These are phyloP conservation scores for Plectus sambesii DNA, from an alignment of 1,140 invertebrate species.

Conservation along the genomic window DNA sequence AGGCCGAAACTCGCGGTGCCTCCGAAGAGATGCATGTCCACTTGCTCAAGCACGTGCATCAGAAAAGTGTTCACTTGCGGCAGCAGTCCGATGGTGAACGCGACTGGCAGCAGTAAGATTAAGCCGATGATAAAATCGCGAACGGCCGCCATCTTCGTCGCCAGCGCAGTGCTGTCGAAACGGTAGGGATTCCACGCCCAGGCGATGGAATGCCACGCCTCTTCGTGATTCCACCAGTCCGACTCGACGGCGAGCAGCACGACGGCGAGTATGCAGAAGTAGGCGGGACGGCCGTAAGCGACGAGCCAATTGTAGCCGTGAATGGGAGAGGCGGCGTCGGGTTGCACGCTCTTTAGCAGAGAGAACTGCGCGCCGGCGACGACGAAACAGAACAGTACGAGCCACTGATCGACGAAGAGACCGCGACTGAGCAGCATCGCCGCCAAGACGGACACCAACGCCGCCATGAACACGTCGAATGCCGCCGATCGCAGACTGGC, in stretches of 20 bases:
- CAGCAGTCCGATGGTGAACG: constrained; percentile 51
- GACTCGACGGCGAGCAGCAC: constrained; percentile 60
- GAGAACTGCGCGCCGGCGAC: constrained; percentile 83
- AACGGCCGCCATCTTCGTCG: constrained; percentile 22
- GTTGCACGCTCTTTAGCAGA: constrained; percentile 92
- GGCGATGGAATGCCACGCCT: too few species aligned
- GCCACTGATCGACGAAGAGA: constrained; percentile 79
- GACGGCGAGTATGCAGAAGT: constrained; percentile 75
- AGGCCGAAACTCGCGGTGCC: constrained; percentile 86
- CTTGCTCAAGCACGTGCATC: constrained; percentile 85
- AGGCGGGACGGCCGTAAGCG: constrained; percentile 78
- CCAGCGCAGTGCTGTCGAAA: neutral
- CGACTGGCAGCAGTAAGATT: constrained; percentile 48
- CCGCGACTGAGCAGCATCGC: constrained; percentile 67
- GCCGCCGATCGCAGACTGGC: constrained; percentile 70
- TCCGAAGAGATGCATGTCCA: constrained; percentile 94
- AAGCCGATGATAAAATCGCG: constrained; percentile 45
- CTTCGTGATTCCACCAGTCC: too few species aligned
- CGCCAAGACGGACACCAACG: constrained; percentile 72
- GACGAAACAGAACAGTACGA: constrained; percentile 89
- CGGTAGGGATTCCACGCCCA: neutral
- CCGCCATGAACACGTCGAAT: constrained; percentile 67
- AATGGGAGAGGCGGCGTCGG: constrained; percentile 91
- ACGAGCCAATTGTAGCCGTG: constrained; percentile 88
- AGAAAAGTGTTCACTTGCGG: constrained; percentile 74